Base-by-base conservation (phyloP, 2,888 invertebrate species). In the Lypha dubia region DNA sequence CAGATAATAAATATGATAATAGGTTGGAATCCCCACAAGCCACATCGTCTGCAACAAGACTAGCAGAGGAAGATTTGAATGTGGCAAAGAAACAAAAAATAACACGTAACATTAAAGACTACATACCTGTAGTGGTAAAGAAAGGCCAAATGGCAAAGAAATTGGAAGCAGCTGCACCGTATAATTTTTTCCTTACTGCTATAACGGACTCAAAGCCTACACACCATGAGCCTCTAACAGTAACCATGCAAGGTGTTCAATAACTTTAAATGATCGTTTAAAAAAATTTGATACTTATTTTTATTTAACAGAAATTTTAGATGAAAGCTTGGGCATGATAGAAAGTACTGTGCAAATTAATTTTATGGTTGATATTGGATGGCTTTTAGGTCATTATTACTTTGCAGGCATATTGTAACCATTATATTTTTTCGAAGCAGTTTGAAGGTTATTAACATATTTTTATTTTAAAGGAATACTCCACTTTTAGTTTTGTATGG, bases 341-440 rank as follows among this genome's bases (percentile, higher is more conserved):
- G 95, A 95, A 86, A 94, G 94, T 56, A 95, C 95, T 0, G 92
- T 96, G n/a, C 97, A 98, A 92, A 96, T 98, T 32, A 98, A 97
- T 92, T 98, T 97, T 89, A 97, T 98, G 96, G 96, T 98, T 49
- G 98, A 98, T 88, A 93, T 97, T 11, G 96, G 95, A 0, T 99
- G 98, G 98, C 91, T 98, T 0, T 93, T 97, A 76, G 95, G 96
- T 0, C 97, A 98, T 88, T 98, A 98, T 88, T 94, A 95, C 88
- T 95, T 95, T 88, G 95, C 95, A 71, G 96, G 96, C 71, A 95
- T 95, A 88, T 93, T 94, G 95, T 95, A 92, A 90, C 91, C 89
- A 62, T 75, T 17, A 4, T 8, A 28, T 11, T 35, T 35, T 22
- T 17, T 13, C 38, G 5, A 28, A 56, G 22, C 53, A n/a, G 3